These are phyloP conservation scores for Phoxinus phoxinus DNA, from an alignment of 2,113 vertebrate genomes.

Conservation along the genomic window DNA sequence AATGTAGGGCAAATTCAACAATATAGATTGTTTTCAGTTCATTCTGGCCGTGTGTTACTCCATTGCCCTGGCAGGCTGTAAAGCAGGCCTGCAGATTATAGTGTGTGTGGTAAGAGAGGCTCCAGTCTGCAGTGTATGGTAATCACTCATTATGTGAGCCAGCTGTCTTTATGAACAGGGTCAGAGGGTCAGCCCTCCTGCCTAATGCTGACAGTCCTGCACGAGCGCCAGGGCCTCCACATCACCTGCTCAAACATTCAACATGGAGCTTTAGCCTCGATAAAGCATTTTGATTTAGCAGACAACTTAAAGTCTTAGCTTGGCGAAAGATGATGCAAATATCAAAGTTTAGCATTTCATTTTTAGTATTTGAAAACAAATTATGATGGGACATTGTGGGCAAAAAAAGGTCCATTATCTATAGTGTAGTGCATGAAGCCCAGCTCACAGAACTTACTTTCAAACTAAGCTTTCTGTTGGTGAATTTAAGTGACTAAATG, in stretches of 20 bases:
- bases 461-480: not conserved
- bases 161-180: conserved; percentile 58
- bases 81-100: conserved; percentile 46
- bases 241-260: conserved; percentile 59
- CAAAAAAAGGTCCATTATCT: not conserved
- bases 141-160: conserved; percentile 60
- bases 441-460: not conserved
- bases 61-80: conserved; percentile 31
- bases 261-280: conserved; percentile 31
- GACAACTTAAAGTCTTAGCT: conserved; percentile 14
- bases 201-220: conserved; percentile 44
- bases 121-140: conserved; percentile 61
- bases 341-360: not conserved
- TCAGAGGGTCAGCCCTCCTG: conserved; percentile 58
- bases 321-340: conserved; percentile 12
- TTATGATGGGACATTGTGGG: not conserved
- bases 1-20: too few relatives aligned
- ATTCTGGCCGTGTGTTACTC: conserved; percentile 16
- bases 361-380: not conserved
- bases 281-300: conserved; percentile 27
- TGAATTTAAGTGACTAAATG: not conserved
- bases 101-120: conserved; percentile 44
- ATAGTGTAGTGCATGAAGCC: not conserved
- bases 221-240: conserved; percentile 49
- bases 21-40: not conserved